These are phyloP conservation scores for Selene dorsalis DNA, from an alignment of 2,797 vertebrate species.

Conservation along the genomic window DNA sequence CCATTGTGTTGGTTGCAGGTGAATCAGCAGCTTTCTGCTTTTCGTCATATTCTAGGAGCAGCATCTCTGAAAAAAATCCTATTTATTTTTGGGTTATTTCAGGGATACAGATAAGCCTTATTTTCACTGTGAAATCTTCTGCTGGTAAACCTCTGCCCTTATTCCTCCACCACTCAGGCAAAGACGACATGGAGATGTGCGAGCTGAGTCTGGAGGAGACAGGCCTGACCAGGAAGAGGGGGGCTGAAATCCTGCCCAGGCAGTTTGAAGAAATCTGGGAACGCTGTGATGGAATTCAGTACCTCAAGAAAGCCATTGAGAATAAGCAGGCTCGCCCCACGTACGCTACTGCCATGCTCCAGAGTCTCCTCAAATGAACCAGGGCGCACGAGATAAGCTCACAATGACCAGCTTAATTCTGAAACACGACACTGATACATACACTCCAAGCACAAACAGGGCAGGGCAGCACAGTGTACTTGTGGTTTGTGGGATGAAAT, in stretches of 20 bases:
- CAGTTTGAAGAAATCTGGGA: slow-evolving; percentile 99
- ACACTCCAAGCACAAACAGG: slow-evolving; percentile 5
- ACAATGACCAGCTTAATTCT: not conserved
- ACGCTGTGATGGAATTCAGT: slow-evolving; percentile 96
- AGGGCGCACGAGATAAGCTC: slow-evolving; percentile 8
- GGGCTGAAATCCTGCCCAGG: slow-evolving; percentile 94
- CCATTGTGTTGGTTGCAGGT: slow-evolving; percentile 97
- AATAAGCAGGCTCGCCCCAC: slow-evolving; percentile 97
- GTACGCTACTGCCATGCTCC: slow-evolving; percentile 97
- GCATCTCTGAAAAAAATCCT: not conserved
- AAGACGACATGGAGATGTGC: slow-evolving; percentile 99
- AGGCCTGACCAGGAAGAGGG: slow-evolving; percentile 95
- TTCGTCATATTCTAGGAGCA: not conserved
- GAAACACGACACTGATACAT: slow-evolving; percentile 24
- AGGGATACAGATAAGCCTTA: not conserved
- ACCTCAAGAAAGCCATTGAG: slow-evolving; percentile 94
- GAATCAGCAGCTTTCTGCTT: slow-evolving; percentile 26
- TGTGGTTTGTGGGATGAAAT: slow-evolving; percentile 25
- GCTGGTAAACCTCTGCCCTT: slow-evolving; percentile 8
- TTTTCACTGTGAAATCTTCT: not conserved
- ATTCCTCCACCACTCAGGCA: slow-evolving; percentile 82
- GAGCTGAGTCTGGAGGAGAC: slow-evolving; percentile 99
- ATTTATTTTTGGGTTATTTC: not conserved
- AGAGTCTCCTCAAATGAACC: slow-evolving; percentile 91
- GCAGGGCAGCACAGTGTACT: not conserved